Conservation (phyloP, 2,113 vertebrate species). For the Taxidea taxus region DNA sequence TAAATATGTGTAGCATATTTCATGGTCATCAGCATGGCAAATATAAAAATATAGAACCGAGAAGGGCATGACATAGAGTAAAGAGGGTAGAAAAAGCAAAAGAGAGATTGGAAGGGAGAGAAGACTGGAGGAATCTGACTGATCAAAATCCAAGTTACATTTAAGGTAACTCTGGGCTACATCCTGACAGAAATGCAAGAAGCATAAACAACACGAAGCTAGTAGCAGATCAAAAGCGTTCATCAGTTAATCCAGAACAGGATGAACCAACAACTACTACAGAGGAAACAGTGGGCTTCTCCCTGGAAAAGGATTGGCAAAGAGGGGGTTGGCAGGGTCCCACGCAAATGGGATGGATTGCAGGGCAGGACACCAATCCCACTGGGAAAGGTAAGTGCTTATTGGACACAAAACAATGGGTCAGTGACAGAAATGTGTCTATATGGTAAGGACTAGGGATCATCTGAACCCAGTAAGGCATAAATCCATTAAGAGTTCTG, state of each 20-base stretch:
- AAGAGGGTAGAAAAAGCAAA: neutral
- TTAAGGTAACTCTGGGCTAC: neutral
- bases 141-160: neutral
- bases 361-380: neutral
- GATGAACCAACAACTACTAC: neutral
- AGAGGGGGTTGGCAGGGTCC: no score
- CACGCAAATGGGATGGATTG: neutral
- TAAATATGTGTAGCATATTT: neutral
- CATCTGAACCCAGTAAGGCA: neutral
- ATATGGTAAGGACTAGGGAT: fast-evolving
- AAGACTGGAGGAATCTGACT: neutral
- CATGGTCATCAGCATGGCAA: neutral
- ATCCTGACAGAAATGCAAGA: neutral
- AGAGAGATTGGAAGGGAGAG: neutral
- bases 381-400: neutral
- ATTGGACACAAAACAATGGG: neutral
- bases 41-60: neutral
- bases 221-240: neutral
- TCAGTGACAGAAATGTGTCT: neutral
- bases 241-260: neutral
- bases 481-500: fast-evolving
- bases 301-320: neutral
- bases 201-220: neutral
- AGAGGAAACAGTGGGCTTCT: neutral
- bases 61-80: neutral